A percentile compares a stretch with the other conserved stretches of the same genome.
Conservation (phyloP, 2,113 vertebrate genomes). For the Microcebus lehilahytsara region DNA sequence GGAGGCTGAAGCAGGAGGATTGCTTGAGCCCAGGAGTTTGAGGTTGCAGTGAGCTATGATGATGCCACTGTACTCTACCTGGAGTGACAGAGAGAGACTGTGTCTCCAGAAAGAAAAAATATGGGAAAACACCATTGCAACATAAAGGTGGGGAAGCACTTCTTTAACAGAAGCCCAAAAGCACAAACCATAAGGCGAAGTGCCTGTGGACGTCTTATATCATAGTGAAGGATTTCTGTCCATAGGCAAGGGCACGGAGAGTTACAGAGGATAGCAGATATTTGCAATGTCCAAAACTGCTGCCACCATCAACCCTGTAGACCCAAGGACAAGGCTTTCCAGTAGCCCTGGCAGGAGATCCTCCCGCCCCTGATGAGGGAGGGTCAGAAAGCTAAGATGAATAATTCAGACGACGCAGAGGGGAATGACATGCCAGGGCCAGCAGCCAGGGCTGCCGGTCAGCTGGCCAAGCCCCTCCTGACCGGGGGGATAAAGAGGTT, state of each 20-base stretch:
- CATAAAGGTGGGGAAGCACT: neutral
- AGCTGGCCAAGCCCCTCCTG: neutral
- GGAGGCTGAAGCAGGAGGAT: too few relatives aligned
- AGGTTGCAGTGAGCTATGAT: too few relatives aligned
- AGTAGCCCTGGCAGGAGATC: neutral
- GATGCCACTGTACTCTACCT: too few relatives aligned
- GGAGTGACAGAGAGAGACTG: too few relatives aligned
- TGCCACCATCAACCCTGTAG: accelerated
- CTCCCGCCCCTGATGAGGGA: neutral
- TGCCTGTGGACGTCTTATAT: too few relatives aligned
- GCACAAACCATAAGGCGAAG: neutral
- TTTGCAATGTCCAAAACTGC: accelerated
- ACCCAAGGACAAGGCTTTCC: neutral
- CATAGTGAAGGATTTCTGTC: neutral
- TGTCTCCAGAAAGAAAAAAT: neutral
- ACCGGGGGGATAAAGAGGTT: neutral
- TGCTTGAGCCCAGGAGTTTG: too few relatives aligned
- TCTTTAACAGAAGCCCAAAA: neutral
- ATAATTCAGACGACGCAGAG: neutral
- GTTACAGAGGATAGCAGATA: too few relatives aligned
- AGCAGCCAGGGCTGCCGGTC: neutral
- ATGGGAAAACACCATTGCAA: accelerated
- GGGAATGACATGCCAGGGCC: neutral
- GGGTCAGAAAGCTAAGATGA: neutral
- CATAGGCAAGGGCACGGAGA: neutral